Evolutionary conservation across 2,888 invertebrate genomes (phyloP), one percentile per base, ranked within the genome.

Genomic region (Thera obeliscata): DNA sequence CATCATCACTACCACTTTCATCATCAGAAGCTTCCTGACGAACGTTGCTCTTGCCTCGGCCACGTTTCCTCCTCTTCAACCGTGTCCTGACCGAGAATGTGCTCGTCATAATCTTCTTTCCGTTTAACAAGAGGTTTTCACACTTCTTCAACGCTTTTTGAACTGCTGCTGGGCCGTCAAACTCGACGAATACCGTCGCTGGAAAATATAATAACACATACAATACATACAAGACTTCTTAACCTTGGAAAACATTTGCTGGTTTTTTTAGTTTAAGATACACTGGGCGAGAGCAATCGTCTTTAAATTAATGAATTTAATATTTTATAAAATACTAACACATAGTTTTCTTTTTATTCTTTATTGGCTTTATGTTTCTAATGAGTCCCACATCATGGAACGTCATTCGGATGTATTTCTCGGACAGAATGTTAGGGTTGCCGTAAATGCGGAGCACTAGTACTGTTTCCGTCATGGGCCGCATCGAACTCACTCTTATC

Each of bases 181-280:
- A 88, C 66, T 91, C 90, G 3, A 92, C 77, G 75, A 92, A 92
- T 5, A 84, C 85, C 6, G 90, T 87, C 0, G 81, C 92, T 92
- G 85, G 56, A 56, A 56, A 56, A 43, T 11, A 36, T 55, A 36
- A 33, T 2, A 36, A 22, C 7, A 52, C 4, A 50, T 22, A 2
- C 12, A 49, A 49, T n/a, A 3, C 7, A 22, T 50, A 4, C 11
- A 49, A 49, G 11, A 49, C n/a, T 49, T n/a, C 22, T 22, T 22
- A 22, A 22, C 22, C 22, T 22, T 22, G 38, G 38, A 38, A 38
- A 38, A 38, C 38, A 38, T 22, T 22, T 22, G 22, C 22, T 22
- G 22, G 22, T 22, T 22, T 22, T 22, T 22, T 22, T 22, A 22
- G 22, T 22, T 22, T 22, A 22, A 22, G 22, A 22, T 22, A 22